Evolutionary conservation across 2,113 vertebrate genomes (phyloP).

Genomic region (Urocolius indicus): DNA sequence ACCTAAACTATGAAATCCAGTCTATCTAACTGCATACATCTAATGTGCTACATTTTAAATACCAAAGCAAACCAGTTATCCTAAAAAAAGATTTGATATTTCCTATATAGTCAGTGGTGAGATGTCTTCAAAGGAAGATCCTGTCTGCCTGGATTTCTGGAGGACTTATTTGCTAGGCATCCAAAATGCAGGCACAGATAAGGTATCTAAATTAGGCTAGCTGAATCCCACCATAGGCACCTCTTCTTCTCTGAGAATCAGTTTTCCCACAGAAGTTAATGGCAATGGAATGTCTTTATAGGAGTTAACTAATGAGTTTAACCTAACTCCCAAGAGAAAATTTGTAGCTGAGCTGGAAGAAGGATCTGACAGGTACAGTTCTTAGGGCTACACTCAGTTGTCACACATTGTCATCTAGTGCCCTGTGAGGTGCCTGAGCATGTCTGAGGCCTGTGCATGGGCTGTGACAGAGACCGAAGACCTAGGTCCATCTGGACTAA

Average conservation of each 20-base stretch:
- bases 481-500: background rate
- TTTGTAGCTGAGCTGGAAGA: background rate
- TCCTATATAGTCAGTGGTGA: slow-evolving; percentile 42
- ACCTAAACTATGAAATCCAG: slow-evolving; percentile 36
- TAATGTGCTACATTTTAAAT: slow-evolving; percentile 58
- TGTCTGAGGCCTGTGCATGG: background rate
- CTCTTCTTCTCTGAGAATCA: background rate
- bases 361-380: background rate
- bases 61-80: slow-evolving; percentile 42
- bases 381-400: background rate
- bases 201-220: slow-evolving; percentile 1
- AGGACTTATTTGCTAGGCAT: slow-evolving; percentile 9
- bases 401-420: background rate
- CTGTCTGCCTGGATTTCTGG: slow-evolving; percentile 32
- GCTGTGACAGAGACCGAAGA: background rate
- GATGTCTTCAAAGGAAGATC: slow-evolving; percentile 57
- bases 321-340: background rate
- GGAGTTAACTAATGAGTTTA: background rate
- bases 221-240: background rate
- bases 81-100: slow-evolving; percentile 73
- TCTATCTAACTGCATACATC: slow-evolving; percentile 32
- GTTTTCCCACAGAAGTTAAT: background rate
- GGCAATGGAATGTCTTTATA: background rate
- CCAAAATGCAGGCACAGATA: slow-evolving; percentile 21
- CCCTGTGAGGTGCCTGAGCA: background rate